Percentiles rank a stretch among this genome's conserved stretches.
These are phyloP conservation scores for Clarias platycephalus DNA, from an alignment of 2,797 vertebrate species.

Conservation along the genomic window DNA sequence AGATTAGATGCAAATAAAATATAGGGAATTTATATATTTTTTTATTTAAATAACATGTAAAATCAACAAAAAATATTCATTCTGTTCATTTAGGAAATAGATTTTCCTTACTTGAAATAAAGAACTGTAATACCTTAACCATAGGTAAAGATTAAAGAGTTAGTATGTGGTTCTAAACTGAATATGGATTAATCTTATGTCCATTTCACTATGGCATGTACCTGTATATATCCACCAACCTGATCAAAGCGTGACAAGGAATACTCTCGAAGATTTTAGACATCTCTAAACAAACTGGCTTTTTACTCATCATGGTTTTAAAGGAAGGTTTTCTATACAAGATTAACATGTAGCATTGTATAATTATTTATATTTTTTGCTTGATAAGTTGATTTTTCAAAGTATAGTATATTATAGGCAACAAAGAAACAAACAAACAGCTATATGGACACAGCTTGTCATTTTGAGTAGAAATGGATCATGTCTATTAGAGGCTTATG, in stretches of 20 bases:
- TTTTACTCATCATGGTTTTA: background rate
- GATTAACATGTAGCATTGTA: background rate
- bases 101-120: background rate
- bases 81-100: background rate
- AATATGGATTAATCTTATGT: background rate
- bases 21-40: background rate
- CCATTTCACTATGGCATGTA: background rate
- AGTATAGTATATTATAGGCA: background rate
- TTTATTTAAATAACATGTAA: background rate
- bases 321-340: background rate
- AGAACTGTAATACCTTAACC: background rate
- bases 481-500: slow-evolving; percentile 22
- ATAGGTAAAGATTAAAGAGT: no score
- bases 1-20: background rate
- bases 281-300: background rate
- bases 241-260: background rate
- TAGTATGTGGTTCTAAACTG: background rate
- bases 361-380: background rate
- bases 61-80: background rate
- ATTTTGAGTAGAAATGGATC: background rate
- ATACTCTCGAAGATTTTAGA: background rate
- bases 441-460: no score
- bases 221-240: background rate
- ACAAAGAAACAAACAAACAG: background rate
- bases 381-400: background rate